A percentile compares a stretch with the other conserved stretches of the same genome.
Conservation (phyloP, 2,888 invertebrate genomes). For the Xanthia icteritia region DNA sequence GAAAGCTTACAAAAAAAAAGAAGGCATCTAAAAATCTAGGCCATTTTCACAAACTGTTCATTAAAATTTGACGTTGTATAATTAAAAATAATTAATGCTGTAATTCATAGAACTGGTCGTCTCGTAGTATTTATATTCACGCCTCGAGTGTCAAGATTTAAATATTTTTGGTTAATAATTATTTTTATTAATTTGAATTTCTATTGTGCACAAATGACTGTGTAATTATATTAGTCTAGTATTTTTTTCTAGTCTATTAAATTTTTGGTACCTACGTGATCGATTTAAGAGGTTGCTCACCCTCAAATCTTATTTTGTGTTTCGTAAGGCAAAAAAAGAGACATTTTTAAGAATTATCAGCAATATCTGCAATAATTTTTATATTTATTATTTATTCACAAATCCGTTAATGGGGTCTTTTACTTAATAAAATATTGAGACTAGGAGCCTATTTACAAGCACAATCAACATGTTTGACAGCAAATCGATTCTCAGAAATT, state of each 20-base stretch:
- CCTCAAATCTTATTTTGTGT: background rate
- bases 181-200: conserved; percentile 60
- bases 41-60: conserved; percentile 14
- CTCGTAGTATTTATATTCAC: conserved; percentile 61
- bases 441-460: background rate
- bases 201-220: conserved; percentile 46
- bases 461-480: background rate
- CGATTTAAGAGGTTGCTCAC: background rate
- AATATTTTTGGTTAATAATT: conserved; percentile 62
- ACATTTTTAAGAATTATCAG: background rate
- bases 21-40: background rate
- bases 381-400: background rate
- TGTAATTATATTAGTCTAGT: conserved; percentile 27
- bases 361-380: background rate
- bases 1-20: background rate
- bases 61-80: conserved; percentile 28
- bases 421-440: background rate
- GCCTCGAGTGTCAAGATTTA: conserved; percentile 54
- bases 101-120: conserved; percentile 51
- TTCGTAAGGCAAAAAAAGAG: background rate
- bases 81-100: conserved; percentile 49
- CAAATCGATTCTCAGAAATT: background rate
- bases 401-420: background rate
- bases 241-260: background rate
- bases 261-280: background rate